These are phyloP conservation scores for Melikaiella ostensackeni DNA, from an alignment of 2,888 invertebrate species.

Conservation along the genomic window DNA sequence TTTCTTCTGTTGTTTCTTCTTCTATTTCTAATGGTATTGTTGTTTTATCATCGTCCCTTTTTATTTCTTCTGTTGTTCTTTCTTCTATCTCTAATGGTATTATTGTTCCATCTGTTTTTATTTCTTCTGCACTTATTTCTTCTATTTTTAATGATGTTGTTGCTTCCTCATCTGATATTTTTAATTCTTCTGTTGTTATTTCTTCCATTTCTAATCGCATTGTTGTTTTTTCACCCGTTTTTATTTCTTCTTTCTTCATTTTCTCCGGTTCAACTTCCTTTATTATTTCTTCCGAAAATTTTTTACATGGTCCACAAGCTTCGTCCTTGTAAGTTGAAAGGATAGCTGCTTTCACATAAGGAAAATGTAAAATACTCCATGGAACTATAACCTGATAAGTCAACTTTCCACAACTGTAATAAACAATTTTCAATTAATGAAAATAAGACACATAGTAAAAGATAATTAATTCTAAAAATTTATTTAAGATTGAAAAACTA, in stretches of 20 bases:
- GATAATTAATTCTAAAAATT: slow-evolving; percentile 12
- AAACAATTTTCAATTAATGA: not conserved
- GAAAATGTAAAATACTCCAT: slow-evolving; percentile 74
- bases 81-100: slow-evolving; percentile 5
- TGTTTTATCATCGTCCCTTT: not conserved
- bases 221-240: not conserved
- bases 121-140: not conserved
- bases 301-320: slow-evolving; percentile 72
- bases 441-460: not conserved
- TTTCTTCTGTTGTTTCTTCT: not conserved
- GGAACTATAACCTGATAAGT: slow-evolving; percentile 74
- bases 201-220: not conserved
- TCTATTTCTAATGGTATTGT: not conserved
- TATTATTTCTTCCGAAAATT: slow-evolving; percentile 41
- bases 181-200: not conserved
- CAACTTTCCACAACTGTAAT: slow-evolving; percentile 70
- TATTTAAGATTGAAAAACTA: slow-evolving; percentile 30
- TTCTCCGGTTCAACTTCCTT: not conserved
- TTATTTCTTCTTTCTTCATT: not conserved
- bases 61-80: not conserved
- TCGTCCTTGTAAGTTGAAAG: slow-evolving; percentile 73
- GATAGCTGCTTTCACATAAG: slow-evolving; percentile 75
- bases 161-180: not conserved
- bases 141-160: not conserved
- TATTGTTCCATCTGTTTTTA: not conserved